phyloP scores from a whole-genome alignment of 2,797 vertebrate genomes.

The Philypnodon macrostomus region DNA sequence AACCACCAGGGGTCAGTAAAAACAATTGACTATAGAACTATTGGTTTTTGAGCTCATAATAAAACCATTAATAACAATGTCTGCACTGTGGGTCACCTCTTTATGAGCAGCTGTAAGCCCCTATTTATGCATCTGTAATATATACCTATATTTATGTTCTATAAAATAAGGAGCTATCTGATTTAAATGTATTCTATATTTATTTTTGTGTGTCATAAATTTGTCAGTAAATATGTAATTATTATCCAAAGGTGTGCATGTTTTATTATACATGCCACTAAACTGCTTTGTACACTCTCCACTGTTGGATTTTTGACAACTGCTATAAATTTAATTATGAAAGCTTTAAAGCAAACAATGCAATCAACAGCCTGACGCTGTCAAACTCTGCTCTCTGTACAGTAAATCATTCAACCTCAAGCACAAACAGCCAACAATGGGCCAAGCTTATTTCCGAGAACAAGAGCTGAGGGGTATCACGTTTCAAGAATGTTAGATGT shows the following conservation, averaged over 20 bases:
- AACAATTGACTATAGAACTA: neutral
- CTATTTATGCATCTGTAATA: neutral
- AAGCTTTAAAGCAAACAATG: constrained; percentile 4
- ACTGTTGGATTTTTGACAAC: constrained; percentile 1
- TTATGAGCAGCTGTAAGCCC: neutral
- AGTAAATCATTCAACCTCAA: constrained; percentile 7
- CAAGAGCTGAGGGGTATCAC: neutral
- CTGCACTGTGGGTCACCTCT: neutral
- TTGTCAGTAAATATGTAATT: constrained; percentile 10
- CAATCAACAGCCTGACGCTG: constrained; percentile 5
- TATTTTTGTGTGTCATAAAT: constrained; percentile 1
- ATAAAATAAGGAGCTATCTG: constrained; percentile 2
- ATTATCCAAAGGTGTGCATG: constrained; percentile 1
- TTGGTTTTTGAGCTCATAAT: constrained; percentile 13
- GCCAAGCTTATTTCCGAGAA: neutral
- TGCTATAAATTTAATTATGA: constrained; percentile 5
- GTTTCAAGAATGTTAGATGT: neutral
- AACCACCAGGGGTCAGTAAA: constrained; percentile 1
- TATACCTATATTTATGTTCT: neutral
- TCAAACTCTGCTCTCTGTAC: neutral
- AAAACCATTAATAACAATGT: constrained; percentile 11
- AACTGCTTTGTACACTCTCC: neutral
- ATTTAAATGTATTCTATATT: constrained; percentile 4
- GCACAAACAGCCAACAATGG: neutral
- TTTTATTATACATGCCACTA: neutral